These are phyloP conservation scores for Colinus virginianus DNA, from an alignment of 2,113 vertebrate species.

Conservation along the genomic window DNA sequence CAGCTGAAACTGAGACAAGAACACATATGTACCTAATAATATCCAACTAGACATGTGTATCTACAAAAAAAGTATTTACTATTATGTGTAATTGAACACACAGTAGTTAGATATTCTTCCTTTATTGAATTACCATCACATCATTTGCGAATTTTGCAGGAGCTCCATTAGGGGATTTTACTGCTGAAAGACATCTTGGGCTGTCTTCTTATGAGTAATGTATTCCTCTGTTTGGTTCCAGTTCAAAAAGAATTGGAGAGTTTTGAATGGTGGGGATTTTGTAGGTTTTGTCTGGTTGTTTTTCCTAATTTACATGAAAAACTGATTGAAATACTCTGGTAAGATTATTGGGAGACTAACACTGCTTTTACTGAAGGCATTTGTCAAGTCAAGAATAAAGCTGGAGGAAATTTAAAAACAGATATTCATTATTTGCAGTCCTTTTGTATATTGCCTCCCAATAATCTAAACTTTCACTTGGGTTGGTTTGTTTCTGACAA, in stretches of 20 bases:
- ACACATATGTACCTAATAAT: background rate
- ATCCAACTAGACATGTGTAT: background rate
- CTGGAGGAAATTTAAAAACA: background rate
- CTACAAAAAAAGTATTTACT: background rate
- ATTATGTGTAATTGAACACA: background rate
- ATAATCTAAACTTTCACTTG: background rate
- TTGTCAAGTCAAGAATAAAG: background rate
- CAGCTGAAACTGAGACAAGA: background rate
- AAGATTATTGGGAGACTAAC: background rate
- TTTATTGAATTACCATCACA: background rate
- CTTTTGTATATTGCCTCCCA: background rate
- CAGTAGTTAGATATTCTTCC: background rate
- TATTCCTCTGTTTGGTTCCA: background rate
- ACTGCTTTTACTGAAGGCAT: background rate
- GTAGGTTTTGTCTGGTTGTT: background rate
- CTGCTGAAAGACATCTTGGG: background rate
- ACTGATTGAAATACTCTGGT: background rate
- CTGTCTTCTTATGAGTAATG: fast-evolving
- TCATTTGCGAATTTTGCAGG: background rate
- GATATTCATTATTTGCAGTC: background rate
- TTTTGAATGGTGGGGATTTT: background rate
- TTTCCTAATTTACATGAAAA: background rate
- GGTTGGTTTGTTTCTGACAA: background rate
- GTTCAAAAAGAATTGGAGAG: background rate
- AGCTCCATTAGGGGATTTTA: background rate